These are phyloP conservation scores for human (Homo sapiens) DNA, from an alignment of 2,113 vertebrate species.

Conservation along the genomic window GRCh38 chr2:169354001-169354500, in stretches of 20 bases:
- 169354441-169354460: conserved; percentile 62
- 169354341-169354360: conserved; percentile 18
- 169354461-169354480: conserved; percentile 69
- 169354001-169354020: background rate
- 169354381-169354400: conserved; percentile 54
- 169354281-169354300: conserved; percentile 41
- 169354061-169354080: conserved; percentile 27
- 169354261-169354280: background rate
- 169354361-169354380: conserved; percentile 35
- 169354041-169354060: background rate
- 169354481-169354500: conserved; percentile 36
- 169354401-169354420: conserved; percentile 58
- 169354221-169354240: background rate
- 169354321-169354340: conserved; percentile 25
- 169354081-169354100: background rate
- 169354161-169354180: background rate
- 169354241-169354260: background rate
- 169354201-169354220: background rate
- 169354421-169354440: conserved; percentile 67
- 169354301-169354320: background rate
- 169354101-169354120: background rate
- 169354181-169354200: background rate
- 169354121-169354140: background rate
- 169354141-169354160: conserved; percentile 10
- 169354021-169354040: background rate